Evolutionary conservation across 1,140 invertebrate species (phyloP), one percentile per base, ranked within the genome.

Genomic region (Drosophila albomicans): DNA sequence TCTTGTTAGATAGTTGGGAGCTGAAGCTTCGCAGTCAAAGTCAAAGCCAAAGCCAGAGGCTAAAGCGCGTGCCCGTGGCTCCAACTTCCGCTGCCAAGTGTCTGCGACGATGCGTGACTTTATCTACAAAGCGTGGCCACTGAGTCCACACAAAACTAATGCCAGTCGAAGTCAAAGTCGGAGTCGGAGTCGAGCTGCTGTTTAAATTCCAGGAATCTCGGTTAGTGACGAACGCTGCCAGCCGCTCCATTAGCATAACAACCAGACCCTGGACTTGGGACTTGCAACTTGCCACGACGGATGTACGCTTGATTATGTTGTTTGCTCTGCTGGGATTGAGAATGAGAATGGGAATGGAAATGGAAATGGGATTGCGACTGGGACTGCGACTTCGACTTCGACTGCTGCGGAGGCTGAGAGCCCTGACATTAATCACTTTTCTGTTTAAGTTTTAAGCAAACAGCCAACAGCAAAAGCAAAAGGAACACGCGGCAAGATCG

Each of bases 291-390:
- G n/a, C 20, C 41, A 35, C 43, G 56, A 51, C 86, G 81, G 85
- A 89, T 89, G 85, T 81, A 79, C 78, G 85, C 85, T 79, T 89
- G 85, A 89, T 89, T 89, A 89, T 89, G 85, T 90, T 89, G 85
- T 89, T 85, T 89, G 73, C 76, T 62, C 65, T 46, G 58, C 35
- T 62, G 35, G 25, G 35, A 56, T 11, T 61, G 38, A 2, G 10
- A 57, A 41, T 75, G 51, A 25, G 13, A 43, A 28, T 63, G 41
- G 25, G n/a, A 35, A 45, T 63, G 41, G 25, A 10, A 35, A 45
- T 64, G 58, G 20, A 25, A 32, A 32, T 51, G 38, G 25, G 5
- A 20, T 57, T 61, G 58, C 5, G 15, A 46, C 20, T 25, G 20
- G 20, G 20, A 25, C 20, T 25, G 20, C 3, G 20, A 4, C 20